phyloP scores from a whole-genome alignment of 2,797 vertebrate genomes.

The Liparis tanakae region DNA sequence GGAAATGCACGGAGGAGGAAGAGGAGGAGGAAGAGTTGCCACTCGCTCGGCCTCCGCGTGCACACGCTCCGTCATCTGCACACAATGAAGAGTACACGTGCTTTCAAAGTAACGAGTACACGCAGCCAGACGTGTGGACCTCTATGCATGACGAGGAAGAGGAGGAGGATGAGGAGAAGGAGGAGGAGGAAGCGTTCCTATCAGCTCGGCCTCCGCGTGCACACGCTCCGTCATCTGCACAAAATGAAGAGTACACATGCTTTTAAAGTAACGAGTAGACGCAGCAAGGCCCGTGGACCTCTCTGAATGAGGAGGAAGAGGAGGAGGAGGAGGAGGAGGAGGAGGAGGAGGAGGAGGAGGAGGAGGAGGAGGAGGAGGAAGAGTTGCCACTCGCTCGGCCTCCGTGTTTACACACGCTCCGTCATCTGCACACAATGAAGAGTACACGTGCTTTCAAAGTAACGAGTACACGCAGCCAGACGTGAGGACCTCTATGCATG shows the following conservation, averaged over 20 bases:
- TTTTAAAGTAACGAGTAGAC: no score
- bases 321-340: constrained; percentile 15
- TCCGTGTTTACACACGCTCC: constrained; percentile 29
- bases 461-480: no score
- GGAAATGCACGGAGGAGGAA: constrained; percentile 37
- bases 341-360: constrained; percentile 11
- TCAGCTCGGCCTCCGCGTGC: no score
- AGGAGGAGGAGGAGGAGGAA: no score
- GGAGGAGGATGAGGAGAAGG: no score
- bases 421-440: constrained; percentile 41
- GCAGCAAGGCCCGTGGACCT: no score
- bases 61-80: constrained; percentile 24
- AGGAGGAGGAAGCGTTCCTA: no score
- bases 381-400: constrained; percentile 41
- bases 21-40: constrained; percentile 37
- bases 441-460: constrained; percentile 43
- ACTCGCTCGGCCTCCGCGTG: constrained; percentile 45
- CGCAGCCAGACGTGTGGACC: no score
- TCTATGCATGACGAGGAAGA: no score
- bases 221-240: no score
- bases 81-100: constrained; percentile 43
- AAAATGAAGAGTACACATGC: no score
- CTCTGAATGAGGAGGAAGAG: not conserved
- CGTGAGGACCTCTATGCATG: no score
- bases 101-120: constrained; percentile 4